These are phyloP conservation scores for Coleophora deauratella DNA, from an alignment of 2,888 invertebrate species.

Conservation along the genomic window DNA sequence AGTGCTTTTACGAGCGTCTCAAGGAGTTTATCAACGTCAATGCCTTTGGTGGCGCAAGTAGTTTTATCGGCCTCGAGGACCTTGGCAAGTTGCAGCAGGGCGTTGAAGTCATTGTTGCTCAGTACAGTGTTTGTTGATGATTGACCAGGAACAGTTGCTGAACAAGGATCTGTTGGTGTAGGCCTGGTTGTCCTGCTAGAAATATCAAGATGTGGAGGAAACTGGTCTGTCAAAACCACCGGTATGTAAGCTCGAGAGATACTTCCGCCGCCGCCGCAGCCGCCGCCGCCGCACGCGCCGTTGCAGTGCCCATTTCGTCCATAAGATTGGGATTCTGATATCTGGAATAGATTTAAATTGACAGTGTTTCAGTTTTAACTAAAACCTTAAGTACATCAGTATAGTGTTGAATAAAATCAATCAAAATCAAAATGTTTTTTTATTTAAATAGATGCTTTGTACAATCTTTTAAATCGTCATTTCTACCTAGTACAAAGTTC, in stretches of 20 bases:
- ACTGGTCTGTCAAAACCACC: slow-evolving; percentile 2
- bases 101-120: slow-evolving; percentile 18
- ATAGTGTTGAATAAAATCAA: too few relatives aligned
- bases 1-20: slow-evolving; percentile 49
- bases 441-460: too few relatives aligned
- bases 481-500: too few relatives aligned
- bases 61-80: slow-evolving; percentile 18
- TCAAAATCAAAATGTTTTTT: too few relatives aligned
- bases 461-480: too few relatives aligned
- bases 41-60: slow-evolving; percentile 7
- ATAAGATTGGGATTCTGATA: slow-evolving; percentile 24
- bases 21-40: slow-evolving; percentile 39
- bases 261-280: too few relatives aligned
- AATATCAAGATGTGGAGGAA: not conserved
- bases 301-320: slow-evolving; percentile 7
- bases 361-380: too few relatives aligned
- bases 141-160: not conserved
- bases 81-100: slow-evolving; percentile 21
- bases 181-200: too few relatives aligned
- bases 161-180: too few relatives aligned
- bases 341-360: slow-evolving; percentile 20
- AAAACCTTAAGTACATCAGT: too few relatives aligned
- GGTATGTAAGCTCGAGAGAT: slow-evolving; percentile 7
- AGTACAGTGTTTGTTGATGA: slow-evolving; percentile 1
- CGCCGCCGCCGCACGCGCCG: too few relatives aligned